Conservation (phyloP, 2,888 invertebrate species). For the Mythimna impura region DNA sequence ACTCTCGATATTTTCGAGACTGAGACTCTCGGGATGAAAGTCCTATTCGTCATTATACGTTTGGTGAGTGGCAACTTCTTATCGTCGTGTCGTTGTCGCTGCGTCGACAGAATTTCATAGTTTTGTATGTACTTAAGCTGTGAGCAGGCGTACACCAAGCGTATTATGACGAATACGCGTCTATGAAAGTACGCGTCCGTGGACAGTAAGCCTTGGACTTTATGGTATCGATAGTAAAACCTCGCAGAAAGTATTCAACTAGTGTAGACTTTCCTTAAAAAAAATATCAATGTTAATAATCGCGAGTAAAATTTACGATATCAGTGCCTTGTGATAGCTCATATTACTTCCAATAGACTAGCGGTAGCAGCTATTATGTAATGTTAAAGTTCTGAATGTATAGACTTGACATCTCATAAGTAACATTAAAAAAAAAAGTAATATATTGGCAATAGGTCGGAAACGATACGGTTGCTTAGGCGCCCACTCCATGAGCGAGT, state of each 20-base stretch:
- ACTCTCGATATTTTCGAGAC: too few relatives aligned
- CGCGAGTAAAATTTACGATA: slow-evolving; percentile 62
- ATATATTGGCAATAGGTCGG: background rate
- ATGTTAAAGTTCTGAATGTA: slow-evolving; percentile 37
- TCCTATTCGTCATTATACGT: too few relatives aligned
- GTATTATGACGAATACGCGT: too few relatives aligned
- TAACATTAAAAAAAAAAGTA: slow-evolving; percentile 6
- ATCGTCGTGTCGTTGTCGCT: too few relatives aligned
- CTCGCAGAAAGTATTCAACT: background rate
- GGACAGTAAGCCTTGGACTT: too few relatives aligned
- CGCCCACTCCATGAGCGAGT: too few relatives aligned
- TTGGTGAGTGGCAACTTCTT: too few relatives aligned
- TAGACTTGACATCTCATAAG: slow-evolving; percentile 28
- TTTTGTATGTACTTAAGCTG: too few relatives aligned
- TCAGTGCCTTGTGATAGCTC: slow-evolving; percentile 75
- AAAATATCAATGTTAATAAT: slow-evolving; percentile 31
- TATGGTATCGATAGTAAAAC: slow-evolving; percentile 23
- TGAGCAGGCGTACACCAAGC: too few relatives aligned
- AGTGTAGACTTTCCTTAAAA: slow-evolving; percentile 25
- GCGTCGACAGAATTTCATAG: too few relatives aligned
- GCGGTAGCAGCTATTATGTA: slow-evolving; percentile 49
- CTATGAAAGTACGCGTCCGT: too few relatives aligned
- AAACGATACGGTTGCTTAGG: background rate
- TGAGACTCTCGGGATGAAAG: too few relatives aligned
- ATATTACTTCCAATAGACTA: slow-evolving; percentile 58